Conservation (phyloP, 2,797 vertebrate genomes). For the Anas acuta region DNA sequence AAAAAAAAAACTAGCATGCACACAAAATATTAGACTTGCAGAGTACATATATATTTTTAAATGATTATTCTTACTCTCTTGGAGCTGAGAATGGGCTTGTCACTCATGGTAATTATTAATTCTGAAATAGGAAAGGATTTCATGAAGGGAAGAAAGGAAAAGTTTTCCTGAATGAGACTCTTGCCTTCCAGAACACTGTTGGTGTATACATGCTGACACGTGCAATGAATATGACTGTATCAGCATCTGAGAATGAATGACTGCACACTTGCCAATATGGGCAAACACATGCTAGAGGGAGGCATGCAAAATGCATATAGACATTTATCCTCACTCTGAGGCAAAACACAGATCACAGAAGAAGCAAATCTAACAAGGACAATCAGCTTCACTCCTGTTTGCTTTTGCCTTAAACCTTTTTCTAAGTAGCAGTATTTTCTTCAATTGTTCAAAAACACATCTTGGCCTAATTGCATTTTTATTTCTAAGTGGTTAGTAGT, state of each 20-base stretch:
- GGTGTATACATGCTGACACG: rapidly evolving
- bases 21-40: neutral
- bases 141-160: neutral
- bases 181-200: neutral
- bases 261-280: neutral
- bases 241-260: neutral
- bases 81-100: neutral
- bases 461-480: neutral
- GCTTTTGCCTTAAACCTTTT: neutral
- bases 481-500: neutral
- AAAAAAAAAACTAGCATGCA: neutral
- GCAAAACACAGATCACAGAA: neutral
- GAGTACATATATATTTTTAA: neutral
- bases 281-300: neutral
- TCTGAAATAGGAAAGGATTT: neutral
- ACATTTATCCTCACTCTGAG: neutral
- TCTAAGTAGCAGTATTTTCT: neutral
- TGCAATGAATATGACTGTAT: neutral
- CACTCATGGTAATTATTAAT: neutral
- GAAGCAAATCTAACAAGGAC: neutral
- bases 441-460: neutral
- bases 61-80: neutral
- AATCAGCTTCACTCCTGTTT: neutral
- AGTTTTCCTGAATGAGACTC: neutral
- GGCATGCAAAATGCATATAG: neutral